phyloP scores from a whole-genome alignment of 1,140 invertebrate genomes.

The Cecropterus lyciades region DNA sequence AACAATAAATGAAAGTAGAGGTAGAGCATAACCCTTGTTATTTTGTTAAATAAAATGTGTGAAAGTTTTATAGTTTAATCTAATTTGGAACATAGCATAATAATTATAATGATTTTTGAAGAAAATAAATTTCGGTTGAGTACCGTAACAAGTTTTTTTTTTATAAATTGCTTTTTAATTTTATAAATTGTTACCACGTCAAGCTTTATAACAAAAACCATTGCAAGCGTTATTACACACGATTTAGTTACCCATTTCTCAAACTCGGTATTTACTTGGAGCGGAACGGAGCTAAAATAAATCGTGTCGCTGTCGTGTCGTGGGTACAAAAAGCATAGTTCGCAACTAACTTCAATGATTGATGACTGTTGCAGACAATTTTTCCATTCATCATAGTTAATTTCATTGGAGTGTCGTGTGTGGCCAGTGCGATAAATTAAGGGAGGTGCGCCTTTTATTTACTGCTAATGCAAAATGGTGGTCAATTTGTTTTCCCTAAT shows the following conservation, averaged over 20 bases:
- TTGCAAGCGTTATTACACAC: slow-evolving; percentile 5
- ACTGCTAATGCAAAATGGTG: slow-evolving; percentile 51
- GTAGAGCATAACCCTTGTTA: too few relatives aligned
- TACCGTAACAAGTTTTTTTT: too few relatives aligned
- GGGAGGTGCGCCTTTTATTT: slow-evolving; percentile 50
- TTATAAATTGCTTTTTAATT: too few relatives aligned
- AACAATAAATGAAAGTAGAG: too few relatives aligned
- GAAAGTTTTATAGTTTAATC: too few relatives aligned
- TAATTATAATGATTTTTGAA: too few relatives aligned
- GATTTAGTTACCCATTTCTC: slow-evolving; percentile 6
- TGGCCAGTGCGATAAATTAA: slow-evolving; percentile 64
- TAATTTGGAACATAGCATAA: too few relatives aligned
- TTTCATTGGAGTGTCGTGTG: slow-evolving; percentile 76
- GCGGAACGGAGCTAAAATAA: slow-evolving; percentile 23
- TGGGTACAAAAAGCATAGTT: slow-evolving; percentile 49
- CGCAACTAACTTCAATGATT: slow-evolving; percentile 68
- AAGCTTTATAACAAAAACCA: slow-evolving; percentile 9
- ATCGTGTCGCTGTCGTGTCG: slow-evolving; percentile 51
- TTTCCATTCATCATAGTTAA: slow-evolving; percentile 81
- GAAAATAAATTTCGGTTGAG: too few relatives aligned
- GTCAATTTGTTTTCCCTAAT: slow-evolving; percentile 60
- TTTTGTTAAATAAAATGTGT: too few relatives aligned
- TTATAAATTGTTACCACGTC: too few relatives aligned
- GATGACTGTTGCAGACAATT: slow-evolving; percentile 68
- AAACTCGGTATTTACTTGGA: slow-evolving; percentile 23